Evolutionary conservation across 1,140 invertebrate genomes (phyloP).

Genomic region (Colletes gigas): DNA sequence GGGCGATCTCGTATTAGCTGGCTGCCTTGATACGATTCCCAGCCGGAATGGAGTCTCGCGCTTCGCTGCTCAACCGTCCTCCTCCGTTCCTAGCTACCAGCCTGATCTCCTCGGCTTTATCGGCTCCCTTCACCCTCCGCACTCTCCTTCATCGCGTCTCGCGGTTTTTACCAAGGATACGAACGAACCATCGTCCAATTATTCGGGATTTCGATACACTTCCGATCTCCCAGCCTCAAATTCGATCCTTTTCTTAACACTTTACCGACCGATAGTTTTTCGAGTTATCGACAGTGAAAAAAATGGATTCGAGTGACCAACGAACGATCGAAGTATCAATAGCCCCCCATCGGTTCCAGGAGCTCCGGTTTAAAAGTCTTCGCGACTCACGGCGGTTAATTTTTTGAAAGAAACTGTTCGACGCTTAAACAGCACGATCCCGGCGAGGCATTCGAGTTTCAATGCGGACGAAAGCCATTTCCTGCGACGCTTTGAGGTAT

Average conservation of each 20-base stretch:
- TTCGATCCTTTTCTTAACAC: no score
- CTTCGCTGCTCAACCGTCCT: conserved; percentile 55
- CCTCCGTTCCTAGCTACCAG: conserved; percentile 33
- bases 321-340: no score
- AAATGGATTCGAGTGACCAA: no score
- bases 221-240: no score
- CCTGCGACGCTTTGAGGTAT: not conserved
- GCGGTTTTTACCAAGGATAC: not conserved
- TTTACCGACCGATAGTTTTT: no score
- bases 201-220: no score
- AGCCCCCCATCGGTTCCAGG: no score
- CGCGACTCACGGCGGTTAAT: not conserved
- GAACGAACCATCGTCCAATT: not conserved
- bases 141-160: not conserved
- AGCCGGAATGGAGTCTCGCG: conserved; percentile 38
- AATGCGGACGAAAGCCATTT: not conserved
- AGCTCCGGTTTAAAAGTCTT: not conserved
- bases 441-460: not conserved
- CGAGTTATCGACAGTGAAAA: no score
- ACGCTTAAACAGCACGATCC: not conserved
- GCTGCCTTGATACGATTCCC: conserved; percentile 31
- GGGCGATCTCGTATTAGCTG: conserved; percentile 53
- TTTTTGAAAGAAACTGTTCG: not conserved
- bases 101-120: conserved; percentile 20
- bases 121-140: not conserved